Evolutionary conservation across 1,140 invertebrate species (phyloP).

Genomic region (Tachypleus tridentatus): DNA sequence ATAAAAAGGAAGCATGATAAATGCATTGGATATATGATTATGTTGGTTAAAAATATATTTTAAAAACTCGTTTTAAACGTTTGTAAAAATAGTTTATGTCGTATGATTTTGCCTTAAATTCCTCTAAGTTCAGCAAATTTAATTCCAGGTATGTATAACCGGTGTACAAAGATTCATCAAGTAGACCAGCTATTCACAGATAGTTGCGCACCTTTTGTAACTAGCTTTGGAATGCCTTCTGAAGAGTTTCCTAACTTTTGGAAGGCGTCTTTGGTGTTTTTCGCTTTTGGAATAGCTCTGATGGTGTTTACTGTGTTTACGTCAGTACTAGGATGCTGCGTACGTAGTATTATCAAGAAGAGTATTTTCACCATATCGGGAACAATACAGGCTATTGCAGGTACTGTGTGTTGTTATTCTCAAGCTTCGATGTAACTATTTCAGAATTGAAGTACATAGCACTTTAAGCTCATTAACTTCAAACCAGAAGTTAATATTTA

Average conservation of each 20-base stretch:
- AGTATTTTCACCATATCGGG: slow-evolving; percentile 73
- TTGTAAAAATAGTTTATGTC: too few relatives aligned
- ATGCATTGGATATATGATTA: too few relatives aligned
- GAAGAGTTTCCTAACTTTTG: slow-evolving; percentile 58
- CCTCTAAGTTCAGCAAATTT: too few relatives aligned
- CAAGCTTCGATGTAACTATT: too few relatives aligned
- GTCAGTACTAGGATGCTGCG: slow-evolving; percentile 58
- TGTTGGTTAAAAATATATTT: too few relatives aligned
- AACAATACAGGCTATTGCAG: slow-evolving; percentile 63
- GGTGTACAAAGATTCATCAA: slow-evolving; percentile 48
- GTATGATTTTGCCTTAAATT: too few relatives aligned
- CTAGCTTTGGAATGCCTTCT: slow-evolving; percentile 39
- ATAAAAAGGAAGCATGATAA: too few relatives aligned
- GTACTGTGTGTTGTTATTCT: slow-evolving; percentile 32
- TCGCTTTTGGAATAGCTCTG: slow-evolving; percentile 47
- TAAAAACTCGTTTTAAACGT: too few relatives aligned
- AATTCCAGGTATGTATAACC: slow-evolving; percentile 52
- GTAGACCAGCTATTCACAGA: slow-evolving; percentile 22
- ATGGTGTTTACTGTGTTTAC: slow-evolving; percentile 53
- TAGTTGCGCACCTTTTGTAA: slow-evolving; percentile 57
- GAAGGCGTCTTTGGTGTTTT: slow-evolving; percentile 63
- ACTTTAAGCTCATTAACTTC: too few relatives aligned
- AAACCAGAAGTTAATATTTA: too few relatives aligned
- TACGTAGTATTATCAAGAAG: slow-evolving; percentile 61
- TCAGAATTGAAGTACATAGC: too few relatives aligned